Base-by-base conservation (phyloP, 2,888 invertebrate genomes). In the Sclerodermus sp. region DNA sequence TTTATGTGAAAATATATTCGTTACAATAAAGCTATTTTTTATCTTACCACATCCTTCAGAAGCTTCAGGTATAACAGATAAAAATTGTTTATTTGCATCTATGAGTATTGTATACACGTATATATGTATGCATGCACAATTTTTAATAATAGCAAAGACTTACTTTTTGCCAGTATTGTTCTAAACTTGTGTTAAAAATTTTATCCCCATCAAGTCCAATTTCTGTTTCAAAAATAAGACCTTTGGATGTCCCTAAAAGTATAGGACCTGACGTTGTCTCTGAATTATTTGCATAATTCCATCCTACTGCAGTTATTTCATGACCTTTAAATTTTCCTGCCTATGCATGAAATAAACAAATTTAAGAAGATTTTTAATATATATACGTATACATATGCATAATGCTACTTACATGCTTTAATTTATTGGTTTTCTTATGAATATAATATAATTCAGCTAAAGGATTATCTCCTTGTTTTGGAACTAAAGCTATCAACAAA, bases 161-260 rank as follows among this genome's bases (percentile, higher is more conserved):
- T 81, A 93, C 93, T 86, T 93, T 93, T 80, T 89, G 89, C 83
- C 89, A 88, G 79, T 91, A 92, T 66, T 89, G 89, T 66, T 91
- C 91, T 43, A 84, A 75, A 63, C 83, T 83, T 0, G 87, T 86
- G 45, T 88, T 87, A 73, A 93, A 91, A 76, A 91, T 87, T 72
- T 88, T 89, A 53, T 96, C 94, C 55, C 88, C 90, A 45, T 90
- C 90, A 10, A 87, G 82, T 15, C 87, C 85, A 44, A 96, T 83
- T 76, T 96, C 95, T 0, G 91, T 91, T 79, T 96, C 96, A 77
- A 95, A 87, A 55, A 96, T 90, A 39, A 92, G 81, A 1, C 96
- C 96, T 73, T 89, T 91, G 1, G 91, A 91, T 0, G 95, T 96
- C 5, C 96, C 96, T 39, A 96, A 74, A 36, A 97, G 80, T 65